Evolutionary conservation across 2,113 vertebrate species (phyloP).

Genomic region (Ceratotherium simum): DNA sequence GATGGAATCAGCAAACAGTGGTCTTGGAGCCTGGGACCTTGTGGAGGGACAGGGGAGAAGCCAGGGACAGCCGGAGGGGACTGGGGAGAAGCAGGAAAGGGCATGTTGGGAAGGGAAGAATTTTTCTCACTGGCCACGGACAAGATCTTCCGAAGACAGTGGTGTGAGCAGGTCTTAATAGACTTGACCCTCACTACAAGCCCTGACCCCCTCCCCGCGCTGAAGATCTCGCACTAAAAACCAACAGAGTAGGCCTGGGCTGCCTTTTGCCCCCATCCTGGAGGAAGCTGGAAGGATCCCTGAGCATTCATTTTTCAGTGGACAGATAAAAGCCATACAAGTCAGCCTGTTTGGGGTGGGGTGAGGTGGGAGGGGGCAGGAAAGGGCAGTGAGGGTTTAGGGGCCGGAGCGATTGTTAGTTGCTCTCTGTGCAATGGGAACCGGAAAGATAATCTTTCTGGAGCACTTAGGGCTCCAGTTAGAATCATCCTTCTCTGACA

Average conservation of each 20-base stretch:
- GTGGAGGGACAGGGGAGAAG: neutral
- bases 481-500: constrained; percentile 66
- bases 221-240: neutral
- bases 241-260: neutral
- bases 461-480: constrained; percentile 44
- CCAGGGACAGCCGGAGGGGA: neutral
- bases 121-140: neutral
- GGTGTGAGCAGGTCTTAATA: neutral
- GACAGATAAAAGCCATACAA: neutral
- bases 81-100: neutral
- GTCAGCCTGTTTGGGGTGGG: neutral
- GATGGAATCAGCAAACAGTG: neutral
- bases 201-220: neutral
- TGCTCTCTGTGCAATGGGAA: constrained; percentile 42
- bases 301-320: neutral
- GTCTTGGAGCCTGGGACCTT: neutral
- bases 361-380: neutral
- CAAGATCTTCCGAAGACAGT: neutral
- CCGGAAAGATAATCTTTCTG: constrained; percentile 70
- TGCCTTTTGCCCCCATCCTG: neutral
- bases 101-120: neutral
- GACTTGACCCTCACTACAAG: neutral
- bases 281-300: constrained; percentile 3
- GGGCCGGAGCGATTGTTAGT: neutral
- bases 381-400: neutral